phyloP scores from a whole-genome alignment of 1,140 invertebrate species.

The Drosophila ohnishii region DNA sequence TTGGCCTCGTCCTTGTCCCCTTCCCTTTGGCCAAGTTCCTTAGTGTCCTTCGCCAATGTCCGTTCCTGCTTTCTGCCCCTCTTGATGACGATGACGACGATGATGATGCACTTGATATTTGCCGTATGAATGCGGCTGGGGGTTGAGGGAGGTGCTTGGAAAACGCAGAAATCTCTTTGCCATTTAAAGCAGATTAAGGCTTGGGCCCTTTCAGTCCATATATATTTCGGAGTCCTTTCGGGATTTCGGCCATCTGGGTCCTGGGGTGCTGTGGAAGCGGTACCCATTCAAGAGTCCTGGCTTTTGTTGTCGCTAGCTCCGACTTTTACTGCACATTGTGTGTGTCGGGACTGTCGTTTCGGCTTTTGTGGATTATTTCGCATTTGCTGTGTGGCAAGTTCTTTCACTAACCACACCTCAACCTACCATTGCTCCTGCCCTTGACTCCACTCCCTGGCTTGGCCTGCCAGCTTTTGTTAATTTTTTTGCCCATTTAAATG shows the following conservation, averaged over 20 bases:
- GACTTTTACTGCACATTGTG: constrained; percentile 65
- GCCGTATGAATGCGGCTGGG: constrained; percentile 66
- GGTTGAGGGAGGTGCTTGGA: neutral
- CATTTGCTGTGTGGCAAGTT: constrained; percentile 55
- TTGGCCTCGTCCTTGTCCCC: constrained; percentile 48
- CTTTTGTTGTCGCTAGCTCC: constrained; percentile 72
- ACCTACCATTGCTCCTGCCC: neutral
- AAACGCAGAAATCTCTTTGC: constrained; percentile 55
- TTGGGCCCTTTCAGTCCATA: constrained; percentile 31
- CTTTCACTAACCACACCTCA: constrained; percentile 9
- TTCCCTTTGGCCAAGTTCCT: neutral
- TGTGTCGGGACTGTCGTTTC: constrained; percentile 43
- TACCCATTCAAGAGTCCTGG: constrained; percentile 53
- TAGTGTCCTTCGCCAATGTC: constrained; percentile 22
- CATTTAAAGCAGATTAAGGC: constrained; percentile 76
- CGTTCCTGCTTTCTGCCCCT: constrained; percentile 12
- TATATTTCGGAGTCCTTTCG: constrained; percentile 35
- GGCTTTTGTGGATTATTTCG: constrained; percentile 73
- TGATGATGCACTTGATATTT: constrained; percentile 80
- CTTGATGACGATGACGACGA: constrained; percentile 41
- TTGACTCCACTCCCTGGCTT: neutral
- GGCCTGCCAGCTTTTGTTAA: constrained; percentile 57
- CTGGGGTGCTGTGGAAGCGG: constrained; percentile 20
- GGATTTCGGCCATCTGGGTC: constrained; percentile 16
- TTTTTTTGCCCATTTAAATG: constrained; percentile 73